Evolutionary conservation across 2,113 vertebrate species (phyloP).

Genomic region (Periophthalmodon schlosseri): DNA sequence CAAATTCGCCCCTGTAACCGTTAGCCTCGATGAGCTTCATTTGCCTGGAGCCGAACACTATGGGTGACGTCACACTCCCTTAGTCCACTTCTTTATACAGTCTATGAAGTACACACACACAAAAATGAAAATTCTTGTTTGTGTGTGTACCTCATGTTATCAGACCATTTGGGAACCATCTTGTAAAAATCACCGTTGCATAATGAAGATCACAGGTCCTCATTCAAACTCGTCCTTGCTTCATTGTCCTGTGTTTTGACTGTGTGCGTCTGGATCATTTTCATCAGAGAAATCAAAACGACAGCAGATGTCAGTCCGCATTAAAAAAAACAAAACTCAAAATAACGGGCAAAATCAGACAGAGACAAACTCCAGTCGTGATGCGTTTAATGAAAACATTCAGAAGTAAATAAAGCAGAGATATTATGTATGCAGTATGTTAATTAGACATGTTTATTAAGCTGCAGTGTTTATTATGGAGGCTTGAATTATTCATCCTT

Average conservation of each 20-base stretch:
- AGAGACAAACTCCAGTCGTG: background rate
- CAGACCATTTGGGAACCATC: background rate
- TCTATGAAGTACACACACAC: no score
- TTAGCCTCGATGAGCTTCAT: no score
- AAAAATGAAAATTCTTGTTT: no score
- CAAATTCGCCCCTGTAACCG: no score
- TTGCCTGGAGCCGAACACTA: no score
- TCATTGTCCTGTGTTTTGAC: conserved; percentile 19
- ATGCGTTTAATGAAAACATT: conserved; percentile 13
- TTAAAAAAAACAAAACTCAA: conserved; percentile 30
- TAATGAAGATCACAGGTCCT: background rate
- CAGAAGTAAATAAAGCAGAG: background rate
- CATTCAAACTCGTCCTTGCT: background rate
- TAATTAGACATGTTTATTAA: background rate
- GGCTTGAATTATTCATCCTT: background rate
- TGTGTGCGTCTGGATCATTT: conserved; percentile 25
- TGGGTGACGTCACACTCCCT: no score
- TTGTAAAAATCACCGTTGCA: background rate
- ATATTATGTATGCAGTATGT: background rate
- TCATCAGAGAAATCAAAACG: conserved; percentile 18
- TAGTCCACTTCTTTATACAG: no score
- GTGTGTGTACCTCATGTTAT: background rate
- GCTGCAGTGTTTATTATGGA: background rate
- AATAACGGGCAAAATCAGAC: conserved; percentile 13
- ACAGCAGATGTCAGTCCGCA: conserved; percentile 21